These are phyloP conservation scores for Anser cygnoides DNA, from an alignment of 2,113 vertebrate genomes.

Conservation along the genomic window DNA sequence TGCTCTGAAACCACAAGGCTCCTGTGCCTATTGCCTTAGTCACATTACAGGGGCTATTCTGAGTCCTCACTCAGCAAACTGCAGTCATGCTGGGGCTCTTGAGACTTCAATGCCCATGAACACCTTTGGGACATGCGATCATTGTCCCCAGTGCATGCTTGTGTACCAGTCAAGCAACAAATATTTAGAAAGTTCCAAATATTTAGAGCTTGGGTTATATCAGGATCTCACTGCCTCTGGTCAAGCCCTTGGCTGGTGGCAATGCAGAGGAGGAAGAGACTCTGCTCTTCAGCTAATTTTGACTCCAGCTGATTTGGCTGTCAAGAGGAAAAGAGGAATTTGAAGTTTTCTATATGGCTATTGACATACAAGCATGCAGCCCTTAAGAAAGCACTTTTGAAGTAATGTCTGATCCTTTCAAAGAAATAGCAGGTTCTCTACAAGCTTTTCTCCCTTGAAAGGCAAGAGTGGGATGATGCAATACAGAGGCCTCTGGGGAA, in stretches of 20 bases:
- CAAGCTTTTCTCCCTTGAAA: background rate
- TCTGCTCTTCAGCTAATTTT: background rate
- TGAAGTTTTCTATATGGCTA: background rate
- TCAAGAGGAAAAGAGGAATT: background rate
- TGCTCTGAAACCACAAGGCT: background rate
- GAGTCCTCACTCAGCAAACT: background rate
- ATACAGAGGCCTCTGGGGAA: background rate
- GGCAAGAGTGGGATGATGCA: background rate
- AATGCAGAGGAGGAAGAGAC: no score
- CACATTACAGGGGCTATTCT: rapidly evolving
- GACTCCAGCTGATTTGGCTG: background rate
- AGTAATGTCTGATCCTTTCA: background rate
- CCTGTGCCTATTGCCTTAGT: rapidly evolving
- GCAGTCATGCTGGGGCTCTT: background rate
- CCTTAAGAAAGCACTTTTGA: background rate
- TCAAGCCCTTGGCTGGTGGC: rapidly evolving
- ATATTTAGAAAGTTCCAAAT: background rate
- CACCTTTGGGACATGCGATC: background rate
- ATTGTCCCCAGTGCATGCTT: background rate
- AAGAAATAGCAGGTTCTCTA: background rate
- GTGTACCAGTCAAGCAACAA: background rate
- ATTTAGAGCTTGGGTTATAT: background rate
- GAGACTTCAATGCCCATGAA: background rate
- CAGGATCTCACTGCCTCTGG: background rate
- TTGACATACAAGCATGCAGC: background rate